Evolutionary conservation across 92 coral and sea anemone genomes (phyloP), one percentile per base, ranked within the genome.

Genomic region (Porites cylindrica): DNA sequence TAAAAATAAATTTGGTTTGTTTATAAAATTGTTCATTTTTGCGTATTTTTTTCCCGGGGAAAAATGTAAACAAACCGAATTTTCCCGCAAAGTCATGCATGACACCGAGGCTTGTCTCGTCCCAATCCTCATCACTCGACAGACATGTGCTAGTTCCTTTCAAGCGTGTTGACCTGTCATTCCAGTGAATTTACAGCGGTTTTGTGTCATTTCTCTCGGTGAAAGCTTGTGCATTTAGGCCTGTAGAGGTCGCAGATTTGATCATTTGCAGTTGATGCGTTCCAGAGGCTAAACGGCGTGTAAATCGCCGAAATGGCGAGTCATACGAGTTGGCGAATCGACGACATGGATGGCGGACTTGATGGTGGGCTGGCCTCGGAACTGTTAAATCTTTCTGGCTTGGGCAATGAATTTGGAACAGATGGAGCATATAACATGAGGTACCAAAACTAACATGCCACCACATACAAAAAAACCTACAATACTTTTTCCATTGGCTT

Each of bases 381-480:
- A 58, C 88, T 96, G 67, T 88, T 94, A 79, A 96, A 94, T 86
- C 95, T 96, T 72, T 92, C 98, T 70, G 98, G 98, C n/a, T 84
- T 96, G 80, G 98, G 98, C 89, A 95, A 94, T 74, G 98, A 96
- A 70, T 73, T 91, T 75, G 91, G 90, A 63, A 72, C 98, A 51
- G 98, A 96, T 21, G 91, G 95, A 85, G 90, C 98, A 1, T 96
- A 96, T 73, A 93, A 96, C 83, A 96, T 96, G 98, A 94, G 96
- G 98, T 94, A 86, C 23, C 90, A 54, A 51, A 65, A 7, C n/a
- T n/a, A 16, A 12, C 2, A 18, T 38, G 12, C n/a, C 68, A 18
- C 18, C 13, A 23, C 14, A 54, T 76, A 6, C 23, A 13, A 18
- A 14, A 53, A 54, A 19, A 54, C 13, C 1, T 11, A 8, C 4